Evolutionary conservation across 2,113 vertebrate species (phyloP).

Genomic region (Pyxicephalus adspersus): DNA sequence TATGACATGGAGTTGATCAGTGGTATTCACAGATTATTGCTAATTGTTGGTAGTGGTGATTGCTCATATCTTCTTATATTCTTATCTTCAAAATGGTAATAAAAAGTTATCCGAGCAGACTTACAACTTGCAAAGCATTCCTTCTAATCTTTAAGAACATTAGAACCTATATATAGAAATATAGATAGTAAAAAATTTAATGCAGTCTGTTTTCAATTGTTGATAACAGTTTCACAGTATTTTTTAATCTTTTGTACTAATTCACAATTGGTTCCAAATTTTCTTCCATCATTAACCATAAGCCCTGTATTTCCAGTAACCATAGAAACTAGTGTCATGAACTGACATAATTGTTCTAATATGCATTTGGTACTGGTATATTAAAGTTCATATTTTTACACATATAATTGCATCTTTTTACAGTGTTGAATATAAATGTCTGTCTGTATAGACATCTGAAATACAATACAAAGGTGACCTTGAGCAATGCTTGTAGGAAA

Average conservation of each 20-base stretch:
- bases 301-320: background rate
- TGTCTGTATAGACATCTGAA: background rate
- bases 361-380: conserved; percentile 2
- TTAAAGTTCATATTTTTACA: background rate
- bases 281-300: conserved; percentile 7
- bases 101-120: background rate
- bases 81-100: background rate
- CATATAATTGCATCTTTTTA: background rate
- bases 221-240: background rate
- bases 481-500: background rate
- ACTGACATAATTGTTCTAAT: conserved; percentile 20
- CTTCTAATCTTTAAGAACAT: background rate
- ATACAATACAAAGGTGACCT: background rate
- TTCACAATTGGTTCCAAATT: conserved; percentile 4
- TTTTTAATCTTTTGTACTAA: background rate
- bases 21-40: too few species aligned
- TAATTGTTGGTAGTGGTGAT: too few species aligned
- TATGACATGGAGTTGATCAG: too few species aligned
- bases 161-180: too few species aligned
- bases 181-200: too few species aligned
- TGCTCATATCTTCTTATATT: too few species aligned
- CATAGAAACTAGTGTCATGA: background rate
- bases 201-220: background rate
- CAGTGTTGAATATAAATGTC: background rate
- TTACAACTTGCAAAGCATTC: background rate